Evolutionary conservation across 2,113 vertebrate species (phyloP).

Genomic region (Neoarius graeffei): DNA sequence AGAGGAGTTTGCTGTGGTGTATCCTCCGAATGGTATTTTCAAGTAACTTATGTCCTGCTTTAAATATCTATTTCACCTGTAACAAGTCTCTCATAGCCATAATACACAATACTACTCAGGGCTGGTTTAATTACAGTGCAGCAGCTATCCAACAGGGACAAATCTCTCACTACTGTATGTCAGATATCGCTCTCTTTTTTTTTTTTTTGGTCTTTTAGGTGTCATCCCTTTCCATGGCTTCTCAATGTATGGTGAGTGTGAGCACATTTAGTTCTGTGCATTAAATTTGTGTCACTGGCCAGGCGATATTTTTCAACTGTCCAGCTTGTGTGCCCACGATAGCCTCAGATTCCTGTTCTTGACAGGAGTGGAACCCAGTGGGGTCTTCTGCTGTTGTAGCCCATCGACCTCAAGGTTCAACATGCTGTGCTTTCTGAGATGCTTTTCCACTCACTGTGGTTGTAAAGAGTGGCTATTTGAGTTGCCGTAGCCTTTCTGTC

Average conservation of each 20-base stretch:
- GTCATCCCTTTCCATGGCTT: conserved; percentile 98
- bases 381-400: neutral
- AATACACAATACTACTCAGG: neutral
- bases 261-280: neutral
- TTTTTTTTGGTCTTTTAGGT: conserved; percentile 78
- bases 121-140: neutral
- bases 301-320: too few relatives aligned
- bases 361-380: neutral
- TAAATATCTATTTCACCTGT: neutral
- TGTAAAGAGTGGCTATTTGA: neutral
- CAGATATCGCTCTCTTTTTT: neutral
- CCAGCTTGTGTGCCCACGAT: too few relatives aligned
- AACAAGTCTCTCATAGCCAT: neutral
- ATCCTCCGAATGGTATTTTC: conserved; percentile 91
- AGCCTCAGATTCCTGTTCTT: too few relatives aligned
- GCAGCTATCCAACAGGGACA: neutral
- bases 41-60: conserved; percentile 62
- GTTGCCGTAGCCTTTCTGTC: neutral
- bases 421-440: neutral
- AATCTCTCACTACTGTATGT: neutral
- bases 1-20: conserved; percentile 88
- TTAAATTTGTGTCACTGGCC: neutral
- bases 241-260: conserved; percentile 96
- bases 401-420: neutral
- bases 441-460: neutral